Evolutionary conservation across 2,113 vertebrate genomes (phyloP), one percentile per base, ranked within the genome.

Genomic region (Planiliza haematocheilus): DNA sequence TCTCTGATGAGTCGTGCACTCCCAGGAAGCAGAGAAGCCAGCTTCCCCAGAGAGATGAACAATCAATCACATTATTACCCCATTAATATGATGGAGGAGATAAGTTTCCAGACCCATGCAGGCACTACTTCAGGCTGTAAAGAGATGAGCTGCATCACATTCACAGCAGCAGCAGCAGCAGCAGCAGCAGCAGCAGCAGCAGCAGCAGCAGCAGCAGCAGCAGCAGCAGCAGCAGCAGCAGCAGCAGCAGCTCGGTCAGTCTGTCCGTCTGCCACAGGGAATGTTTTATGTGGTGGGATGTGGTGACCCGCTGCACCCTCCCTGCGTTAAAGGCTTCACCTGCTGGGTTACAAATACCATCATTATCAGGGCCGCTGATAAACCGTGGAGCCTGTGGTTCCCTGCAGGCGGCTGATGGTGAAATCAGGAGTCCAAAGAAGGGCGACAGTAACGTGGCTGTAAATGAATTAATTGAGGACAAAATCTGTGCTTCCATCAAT

Each of bases 41-140:
- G 7, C 36, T 45, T 51, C 79, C 81, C 70, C 24, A 0, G 30
- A 45, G 70, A 50, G 55, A 69, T 14, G 59, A 60, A 7, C 77
- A 69, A 76, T 85, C 67, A 78, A 78, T 83, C 77, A 78, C 70
- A 58, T 78, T 43, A 80, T 72, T 43, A 75, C 39, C 66, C 66
- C 82, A 82, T 88, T 67, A 82, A 81, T 74, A 70, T 63, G 86
- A 84, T 65, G 75, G 65, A 79, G 73, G 75, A 66, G 58, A 36
- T 34, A 46, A 62, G n/a, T 58, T 72, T 73, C 61, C 77, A 74
- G 56, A 72, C 7, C 48, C 56, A 7, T 13, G 60, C 71, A 48
- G 63, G 41, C 62, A 13, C 60, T 14, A 2, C 55, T 38, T 10
- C 39, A 10, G 52, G 37, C 64, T 36, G 50, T 10, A 13, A 37